Evolutionary conservation across 2,888 invertebrate genomes (phyloP).

Genomic region (Drosophila engyochracea): DNA sequence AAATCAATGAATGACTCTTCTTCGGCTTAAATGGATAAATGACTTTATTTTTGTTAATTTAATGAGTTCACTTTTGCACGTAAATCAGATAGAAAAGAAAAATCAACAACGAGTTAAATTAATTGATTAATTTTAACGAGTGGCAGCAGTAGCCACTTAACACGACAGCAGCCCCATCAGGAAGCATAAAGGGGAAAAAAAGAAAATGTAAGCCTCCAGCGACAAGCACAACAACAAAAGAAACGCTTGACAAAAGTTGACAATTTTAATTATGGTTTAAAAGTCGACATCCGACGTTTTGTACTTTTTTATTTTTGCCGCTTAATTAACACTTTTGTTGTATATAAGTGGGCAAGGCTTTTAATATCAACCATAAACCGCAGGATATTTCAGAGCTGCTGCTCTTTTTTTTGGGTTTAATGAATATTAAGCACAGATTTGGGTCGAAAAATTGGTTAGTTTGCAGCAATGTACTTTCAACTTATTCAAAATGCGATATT

Average conservation of each 20-base stretch:
- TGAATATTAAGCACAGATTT: slow-evolving; percentile 62
- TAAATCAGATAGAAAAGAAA: slow-evolving; percentile 24
- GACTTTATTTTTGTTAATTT: background rate
- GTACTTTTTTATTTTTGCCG: slow-evolving; percentile 35
- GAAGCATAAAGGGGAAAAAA: slow-evolving; percentile 43
- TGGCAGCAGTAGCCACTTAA: slow-evolving; percentile 44
- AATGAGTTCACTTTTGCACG: slow-evolving; percentile 5
- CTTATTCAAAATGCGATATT: slow-evolving; percentile 60
- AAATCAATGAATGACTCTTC: background rate
- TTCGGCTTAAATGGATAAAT: background rate
- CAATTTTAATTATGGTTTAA: slow-evolving; percentile 68
- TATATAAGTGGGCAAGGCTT: slow-evolving; percentile 30
- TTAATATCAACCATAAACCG: slow-evolving; percentile 61
- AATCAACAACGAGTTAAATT: slow-evolving; percentile 40
- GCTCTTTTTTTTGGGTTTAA: slow-evolving; percentile 12
- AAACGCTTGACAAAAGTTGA: slow-evolving; percentile 56
- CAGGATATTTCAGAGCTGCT: slow-evolving; percentile 28
- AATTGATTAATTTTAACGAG: slow-evolving; percentile 71
- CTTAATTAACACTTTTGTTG: slow-evolving; percentile 69
- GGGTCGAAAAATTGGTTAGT: slow-evolving; percentile 50
- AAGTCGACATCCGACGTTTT: slow-evolving; percentile 52
- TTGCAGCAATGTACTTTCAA: slow-evolving; percentile 27
- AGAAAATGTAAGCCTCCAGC: slow-evolving; percentile 61
- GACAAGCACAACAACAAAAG: slow-evolving; percentile 11
- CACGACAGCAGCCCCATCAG: slow-evolving; percentile 15